Evolutionary conservation across 1,140 invertebrate species (phyloP).

Genomic region (Agrypnia vestita): DNA sequence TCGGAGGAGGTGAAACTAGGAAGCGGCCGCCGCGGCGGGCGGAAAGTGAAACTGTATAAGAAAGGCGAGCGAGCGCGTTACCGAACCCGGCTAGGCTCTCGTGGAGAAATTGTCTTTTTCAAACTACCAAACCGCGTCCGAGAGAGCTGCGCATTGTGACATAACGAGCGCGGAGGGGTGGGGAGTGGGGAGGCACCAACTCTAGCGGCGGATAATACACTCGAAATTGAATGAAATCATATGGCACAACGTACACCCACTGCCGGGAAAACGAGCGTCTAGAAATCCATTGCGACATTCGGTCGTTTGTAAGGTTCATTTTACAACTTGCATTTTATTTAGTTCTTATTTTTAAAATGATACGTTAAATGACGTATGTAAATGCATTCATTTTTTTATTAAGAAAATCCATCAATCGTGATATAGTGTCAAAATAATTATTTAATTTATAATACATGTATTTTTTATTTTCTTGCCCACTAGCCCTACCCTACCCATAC

Average conservation of each 20-base stretch:
- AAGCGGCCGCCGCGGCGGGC: background rate
- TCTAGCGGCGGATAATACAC: constrained; percentile 25
- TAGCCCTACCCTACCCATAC: no score
- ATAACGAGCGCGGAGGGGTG: constrained; percentile 22
- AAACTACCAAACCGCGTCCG: constrained; percentile 31
- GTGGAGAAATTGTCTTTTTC: constrained; percentile 47
- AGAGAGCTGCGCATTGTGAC: constrained; percentile 32
- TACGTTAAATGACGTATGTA: no score
- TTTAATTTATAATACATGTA: no score
- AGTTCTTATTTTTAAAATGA: no score
- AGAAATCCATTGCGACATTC: constrained; percentile 17
- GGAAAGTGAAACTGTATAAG: constrained; percentile 28
- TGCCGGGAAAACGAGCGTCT: background rate
- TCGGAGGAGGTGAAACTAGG: constrained; percentile 32
- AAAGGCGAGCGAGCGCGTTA: constrained; percentile 44
- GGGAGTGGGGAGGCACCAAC: constrained; percentile 4
- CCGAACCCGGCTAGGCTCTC: constrained; percentile 31
- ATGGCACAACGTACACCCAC: background rate
- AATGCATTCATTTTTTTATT: no score
- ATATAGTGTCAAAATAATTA: no score
- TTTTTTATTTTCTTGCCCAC: no score
- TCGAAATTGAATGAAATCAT: constrained; percentile 37
- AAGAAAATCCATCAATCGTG: no score
- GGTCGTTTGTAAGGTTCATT: no score
- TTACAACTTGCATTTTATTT: no score